Evolutionary conservation across 1,140 invertebrate genomes (phyloP).

Genomic region (Plectrocnemia conspersa): DNA sequence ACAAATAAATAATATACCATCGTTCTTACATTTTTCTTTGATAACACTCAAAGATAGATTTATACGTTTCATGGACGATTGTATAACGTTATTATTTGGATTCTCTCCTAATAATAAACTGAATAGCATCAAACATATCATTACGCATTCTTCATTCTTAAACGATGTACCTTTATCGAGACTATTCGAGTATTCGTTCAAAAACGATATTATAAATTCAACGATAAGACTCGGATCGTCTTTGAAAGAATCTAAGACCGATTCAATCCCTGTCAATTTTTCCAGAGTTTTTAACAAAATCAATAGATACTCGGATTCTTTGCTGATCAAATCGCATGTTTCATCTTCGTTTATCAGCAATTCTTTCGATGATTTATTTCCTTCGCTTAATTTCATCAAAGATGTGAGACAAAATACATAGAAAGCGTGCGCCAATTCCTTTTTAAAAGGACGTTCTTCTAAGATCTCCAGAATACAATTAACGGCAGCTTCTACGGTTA

Average conservation of each 20-base stretch:
- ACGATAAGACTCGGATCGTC: conserved; percentile 40
- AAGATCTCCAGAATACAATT: conserved; percentile 29
- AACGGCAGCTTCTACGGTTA: conserved; percentile 21
- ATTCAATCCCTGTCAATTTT: conserved; percentile 29
- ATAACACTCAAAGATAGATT: conserved; percentile 32
- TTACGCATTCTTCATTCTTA: conserved; percentile 45
- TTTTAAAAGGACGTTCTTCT: conserved; percentile 8
- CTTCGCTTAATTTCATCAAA: conserved; percentile 3
- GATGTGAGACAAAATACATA: conserved; percentile 25
- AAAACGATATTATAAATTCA: conserved; percentile 44
- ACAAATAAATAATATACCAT: conserved; percentile 35
- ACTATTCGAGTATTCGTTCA: conserved; percentile 36
- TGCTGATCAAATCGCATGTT: conserved; percentile 39
- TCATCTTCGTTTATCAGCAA: conserved; percentile 43
- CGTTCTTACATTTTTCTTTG: conserved; percentile 29
- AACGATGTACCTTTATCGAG: conserved; percentile 36
- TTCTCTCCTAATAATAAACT: conserved; percentile 44
- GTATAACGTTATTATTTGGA: conserved; percentile 35
- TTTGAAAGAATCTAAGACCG: conserved; percentile 41
- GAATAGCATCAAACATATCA: conserved; percentile 49
- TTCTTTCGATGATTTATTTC: conserved; percentile 36
- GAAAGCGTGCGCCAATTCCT: conserved; percentile 19
- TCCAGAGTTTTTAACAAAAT: conserved; percentile 37
- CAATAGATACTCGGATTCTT: conserved; percentile 38
- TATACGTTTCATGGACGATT: conserved; percentile 36